Percentiles rank a stretch among this genome's conserved stretches.
These are phyloP conservation scores for Acropternis orthonyx DNA, from an alignment of 2,797 vertebrate genomes.

Conservation along the genomic window DNA sequence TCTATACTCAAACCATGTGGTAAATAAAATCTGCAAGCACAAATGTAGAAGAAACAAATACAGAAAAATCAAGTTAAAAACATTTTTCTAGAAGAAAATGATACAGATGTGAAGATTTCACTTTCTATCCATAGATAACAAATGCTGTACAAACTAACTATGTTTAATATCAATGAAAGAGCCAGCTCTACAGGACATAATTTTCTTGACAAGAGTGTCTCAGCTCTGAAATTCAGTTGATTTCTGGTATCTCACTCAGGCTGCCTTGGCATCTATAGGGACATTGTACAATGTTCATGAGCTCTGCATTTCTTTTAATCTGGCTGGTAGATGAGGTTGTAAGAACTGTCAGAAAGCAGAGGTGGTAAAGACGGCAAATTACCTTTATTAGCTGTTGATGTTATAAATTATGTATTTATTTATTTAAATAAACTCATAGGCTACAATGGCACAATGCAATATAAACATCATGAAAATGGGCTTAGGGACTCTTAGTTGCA, in stretches of 20 bases:
- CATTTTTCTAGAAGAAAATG: neutral
- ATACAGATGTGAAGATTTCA: neutral
- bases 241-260: neutral
- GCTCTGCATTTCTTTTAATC: neutral
- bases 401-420: neutral
- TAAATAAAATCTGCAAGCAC: conserved; percentile 88
- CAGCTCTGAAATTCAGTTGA: neutral
- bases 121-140: neutral
- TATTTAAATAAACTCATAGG: neutral
- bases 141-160: neutral
- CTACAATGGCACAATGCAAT: neutral
- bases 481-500: neutral
- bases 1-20: conserved; percentile 94
- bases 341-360: neutral
- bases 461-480: neutral
- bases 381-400: neutral
- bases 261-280: neutral
- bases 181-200: neutral
- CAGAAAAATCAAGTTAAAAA: neutral
- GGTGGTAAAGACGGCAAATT: neutral
- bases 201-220: neutral
- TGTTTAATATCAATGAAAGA: neutral
- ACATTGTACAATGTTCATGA: neutral
- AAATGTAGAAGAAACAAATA: conserved; percentile 42
- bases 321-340: neutral